Evolutionary conservation across 2,113 vertebrate species (phyloP).

Genomic region (Siniperca chuatsi): DNA sequence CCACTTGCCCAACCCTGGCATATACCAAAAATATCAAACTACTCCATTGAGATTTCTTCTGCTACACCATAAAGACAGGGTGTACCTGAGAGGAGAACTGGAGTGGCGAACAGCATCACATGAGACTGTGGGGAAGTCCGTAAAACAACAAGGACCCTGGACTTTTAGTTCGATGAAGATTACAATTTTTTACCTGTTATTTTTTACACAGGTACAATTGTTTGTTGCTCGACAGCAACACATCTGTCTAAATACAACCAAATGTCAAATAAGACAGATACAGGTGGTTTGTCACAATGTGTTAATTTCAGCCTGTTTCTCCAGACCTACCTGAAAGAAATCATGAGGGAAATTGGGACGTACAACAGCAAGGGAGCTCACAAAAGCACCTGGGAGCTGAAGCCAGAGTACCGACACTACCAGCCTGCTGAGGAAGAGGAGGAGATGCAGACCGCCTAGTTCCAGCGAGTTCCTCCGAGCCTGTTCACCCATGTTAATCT

Average conservation of each 20-base stretch:
- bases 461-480: not conserved
- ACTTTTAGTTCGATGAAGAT: too few species aligned
- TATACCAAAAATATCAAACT: not conserved
- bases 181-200: too few species aligned
- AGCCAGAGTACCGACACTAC: constrained; percentile 95
- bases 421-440: constrained; percentile 86
- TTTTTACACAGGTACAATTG: too few species aligned
- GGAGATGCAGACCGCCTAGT: constrained; percentile 84
- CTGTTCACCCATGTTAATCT: fast-evolving
- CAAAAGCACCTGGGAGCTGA: constrained; percentile 98
- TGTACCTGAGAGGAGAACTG: too few species aligned
- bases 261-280: not conserved
- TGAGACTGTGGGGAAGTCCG: too few species aligned
- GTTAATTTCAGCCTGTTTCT: not conserved
- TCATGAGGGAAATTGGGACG: constrained; percentile 93
- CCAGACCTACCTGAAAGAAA: constrained; percentile 96
- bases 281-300: not conserved
- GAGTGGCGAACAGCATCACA: too few species aligned
- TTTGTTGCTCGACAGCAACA: not conserved
- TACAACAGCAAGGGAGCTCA: constrained; percentile 95
- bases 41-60: not conserved
- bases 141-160: too few species aligned
- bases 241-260: not conserved
- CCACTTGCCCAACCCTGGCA: too few species aligned
- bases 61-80: not conserved